Conservation (phyloP, 2,113 vertebrate genomes). For the Trematocara unimaculatum region DNA sequence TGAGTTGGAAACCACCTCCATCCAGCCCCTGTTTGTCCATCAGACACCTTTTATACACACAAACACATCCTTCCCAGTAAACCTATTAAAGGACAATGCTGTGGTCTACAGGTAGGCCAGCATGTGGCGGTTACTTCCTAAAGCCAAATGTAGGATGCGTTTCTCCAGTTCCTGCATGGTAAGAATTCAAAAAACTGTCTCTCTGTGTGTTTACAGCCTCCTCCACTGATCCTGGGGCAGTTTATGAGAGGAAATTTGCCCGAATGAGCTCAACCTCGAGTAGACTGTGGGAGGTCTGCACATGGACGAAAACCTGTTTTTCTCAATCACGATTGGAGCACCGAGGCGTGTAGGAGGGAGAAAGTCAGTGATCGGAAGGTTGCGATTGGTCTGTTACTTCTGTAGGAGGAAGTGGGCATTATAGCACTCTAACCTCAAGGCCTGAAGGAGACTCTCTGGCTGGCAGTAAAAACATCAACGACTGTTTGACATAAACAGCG, state of each 20-base stretch:
- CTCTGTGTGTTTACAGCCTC: conserved; percentile 43
- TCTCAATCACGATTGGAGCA: not conserved
- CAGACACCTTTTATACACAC: not conserved
- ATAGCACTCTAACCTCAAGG: conserved; percentile 42
- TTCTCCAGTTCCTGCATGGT: not conserved
- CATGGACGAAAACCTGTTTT: not conserved
- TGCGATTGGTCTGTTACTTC: conserved; percentile 29
- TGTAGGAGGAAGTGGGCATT: conserved; percentile 28
- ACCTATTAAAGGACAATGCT: not conserved
- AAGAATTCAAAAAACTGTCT: not conserved
- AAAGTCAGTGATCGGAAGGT: not conserved
- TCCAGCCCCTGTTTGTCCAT: not conserved
- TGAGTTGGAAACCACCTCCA: not conserved
- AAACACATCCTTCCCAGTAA: not conserved
- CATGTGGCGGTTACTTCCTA: not conserved
- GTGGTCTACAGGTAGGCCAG: not conserved
- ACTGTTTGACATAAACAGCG: conserved; percentile 37
- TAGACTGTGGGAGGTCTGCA: conserved; percentile 33
- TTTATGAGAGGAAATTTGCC: conserved; percentile 54
- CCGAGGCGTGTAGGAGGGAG: not conserved
- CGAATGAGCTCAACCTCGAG: conserved; percentile 11
- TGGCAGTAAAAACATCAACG: conserved; percentile 42
- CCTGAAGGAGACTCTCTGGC: conserved; percentile 32
- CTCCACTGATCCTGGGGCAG: conserved; percentile 33
- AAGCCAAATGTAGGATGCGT: not conserved